phyloP scores from a whole-genome alignment of 2,113 vertebrate genomes.

The Furnarius figulus region DNA sequence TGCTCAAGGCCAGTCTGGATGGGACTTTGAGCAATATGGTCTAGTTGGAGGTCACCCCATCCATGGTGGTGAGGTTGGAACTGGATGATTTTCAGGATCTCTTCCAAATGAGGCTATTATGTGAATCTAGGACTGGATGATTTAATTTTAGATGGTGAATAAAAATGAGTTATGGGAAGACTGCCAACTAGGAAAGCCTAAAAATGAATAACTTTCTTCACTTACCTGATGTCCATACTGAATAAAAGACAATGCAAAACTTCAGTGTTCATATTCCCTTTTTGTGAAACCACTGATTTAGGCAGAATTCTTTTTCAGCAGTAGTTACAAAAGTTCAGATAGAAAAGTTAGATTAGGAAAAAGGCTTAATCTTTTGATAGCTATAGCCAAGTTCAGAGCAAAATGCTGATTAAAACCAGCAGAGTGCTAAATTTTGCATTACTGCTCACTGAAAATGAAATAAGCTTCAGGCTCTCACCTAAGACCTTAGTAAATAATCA shows the following conservation, averaged over 20 bases:
- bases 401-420: background rate
- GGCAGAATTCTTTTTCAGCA: background rate
- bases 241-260: background rate
- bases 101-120: background rate
- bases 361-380: background rate
- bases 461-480: background rate
- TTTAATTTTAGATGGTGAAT: background rate
- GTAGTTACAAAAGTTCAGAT: background rate
- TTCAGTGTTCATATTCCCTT: background rate
- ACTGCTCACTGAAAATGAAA: background rate
- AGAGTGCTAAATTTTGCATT: background rate
- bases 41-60: background rate
- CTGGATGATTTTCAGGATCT: background rate
- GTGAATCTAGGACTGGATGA: background rate
- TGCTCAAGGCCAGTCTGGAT: background rate
- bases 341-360: background rate
- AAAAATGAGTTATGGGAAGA: background rate
- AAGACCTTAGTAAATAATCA: background rate
- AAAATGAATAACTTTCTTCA: background rate
- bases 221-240: background rate
- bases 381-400: background rate
- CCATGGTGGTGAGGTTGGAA: fast-evolving
- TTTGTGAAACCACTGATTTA: background rate
- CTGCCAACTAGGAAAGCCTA: background rate
- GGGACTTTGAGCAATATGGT: background rate